These are phyloP conservation scores for Gallinago solitaria DNA, from an alignment of 2,797 vertebrate genomes.

Conservation along the genomic window DNA sequence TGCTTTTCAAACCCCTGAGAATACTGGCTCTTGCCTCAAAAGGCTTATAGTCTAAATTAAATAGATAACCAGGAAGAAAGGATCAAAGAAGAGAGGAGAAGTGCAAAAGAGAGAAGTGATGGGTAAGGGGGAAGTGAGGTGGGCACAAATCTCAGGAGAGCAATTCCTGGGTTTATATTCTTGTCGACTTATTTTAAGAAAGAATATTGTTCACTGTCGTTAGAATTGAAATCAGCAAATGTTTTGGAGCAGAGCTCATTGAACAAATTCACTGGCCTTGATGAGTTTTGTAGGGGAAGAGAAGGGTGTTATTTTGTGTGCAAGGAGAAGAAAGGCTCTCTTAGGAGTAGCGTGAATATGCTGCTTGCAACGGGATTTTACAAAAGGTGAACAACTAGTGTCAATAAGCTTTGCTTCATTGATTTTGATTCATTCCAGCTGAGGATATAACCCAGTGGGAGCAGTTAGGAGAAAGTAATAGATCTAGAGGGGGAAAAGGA, in stretches of 20 bases:
- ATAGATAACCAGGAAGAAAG: conserved; percentile 54
- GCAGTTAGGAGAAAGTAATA: conserved; percentile 29
- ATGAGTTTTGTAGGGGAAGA: background rate
- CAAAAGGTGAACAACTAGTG: background rate
- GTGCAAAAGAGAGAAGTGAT: background rate
- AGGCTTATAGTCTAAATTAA: conserved; percentile 43
- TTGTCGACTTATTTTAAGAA: background rate
- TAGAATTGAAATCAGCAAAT: background rate
- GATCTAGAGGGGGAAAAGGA: background rate
- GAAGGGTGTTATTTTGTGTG: background rate
- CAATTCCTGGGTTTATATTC: background rate
- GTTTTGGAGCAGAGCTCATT: background rate
- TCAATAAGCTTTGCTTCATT: conserved; percentile 40
- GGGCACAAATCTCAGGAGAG: background rate
- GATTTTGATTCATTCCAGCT: conserved; percentile 48
- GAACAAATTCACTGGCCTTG: background rate
- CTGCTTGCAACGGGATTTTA: background rate
- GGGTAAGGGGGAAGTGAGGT: background rate
- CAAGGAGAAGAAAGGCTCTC: background rate
- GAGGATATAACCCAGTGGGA: conserved; percentile 23
- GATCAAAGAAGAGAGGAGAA: conserved; percentile 29
- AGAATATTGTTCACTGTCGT: background rate
- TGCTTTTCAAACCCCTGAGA: conserved; percentile 53
- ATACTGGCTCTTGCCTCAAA: conserved; percentile 31
- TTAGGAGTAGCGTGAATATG: background rate